phyloP scores from a whole-genome alignment of 1,140 invertebrate species.

The Magallana ariakensis region DNA sequence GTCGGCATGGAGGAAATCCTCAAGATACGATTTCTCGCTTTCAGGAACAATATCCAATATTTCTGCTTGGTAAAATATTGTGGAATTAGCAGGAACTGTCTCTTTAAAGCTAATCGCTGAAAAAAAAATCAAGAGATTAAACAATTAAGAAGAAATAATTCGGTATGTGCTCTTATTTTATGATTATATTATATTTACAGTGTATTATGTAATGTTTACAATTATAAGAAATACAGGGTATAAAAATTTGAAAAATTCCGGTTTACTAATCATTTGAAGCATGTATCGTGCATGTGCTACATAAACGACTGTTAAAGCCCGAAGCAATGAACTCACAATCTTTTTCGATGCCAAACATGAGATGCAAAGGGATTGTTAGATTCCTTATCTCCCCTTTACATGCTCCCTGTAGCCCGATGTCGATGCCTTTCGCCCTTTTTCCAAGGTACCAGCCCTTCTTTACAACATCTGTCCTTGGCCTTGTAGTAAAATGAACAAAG shows the following conservation, averaged over 20 bases:
- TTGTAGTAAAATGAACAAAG: not conserved
- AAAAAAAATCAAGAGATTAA: not conserved
- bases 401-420: conserved; percentile 93
- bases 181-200: too few species aligned
- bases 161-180: too few species aligned
- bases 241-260: too few species aligned
- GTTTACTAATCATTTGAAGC: too few species aligned
- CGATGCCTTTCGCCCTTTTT: conserved; percentile 86
- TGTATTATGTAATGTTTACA: too few species aligned
- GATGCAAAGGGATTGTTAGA: conserved; percentile 90
- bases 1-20: not conserved
- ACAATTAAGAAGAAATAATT: too few species aligned
- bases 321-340: not conserved
- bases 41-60: conserved; percentile 1
- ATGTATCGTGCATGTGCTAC: too few species aligned
- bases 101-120: not conserved
- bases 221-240: too few species aligned
- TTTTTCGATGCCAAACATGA: conserved; percentile 87
- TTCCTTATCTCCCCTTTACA: conserved; percentile 95
- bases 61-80: conserved; percentile 14
- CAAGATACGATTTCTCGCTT: not conserved
- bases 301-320: too few species aligned
- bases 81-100: not conserved
- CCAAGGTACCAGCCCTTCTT: conserved; percentile 78
- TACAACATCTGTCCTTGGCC: not conserved